Percentiles rank a stretch among this genome's conserved stretches.
Evolutionary conservation across 2,888 invertebrate species (phyloP).

Genomic region (Arge pagana): DNA sequence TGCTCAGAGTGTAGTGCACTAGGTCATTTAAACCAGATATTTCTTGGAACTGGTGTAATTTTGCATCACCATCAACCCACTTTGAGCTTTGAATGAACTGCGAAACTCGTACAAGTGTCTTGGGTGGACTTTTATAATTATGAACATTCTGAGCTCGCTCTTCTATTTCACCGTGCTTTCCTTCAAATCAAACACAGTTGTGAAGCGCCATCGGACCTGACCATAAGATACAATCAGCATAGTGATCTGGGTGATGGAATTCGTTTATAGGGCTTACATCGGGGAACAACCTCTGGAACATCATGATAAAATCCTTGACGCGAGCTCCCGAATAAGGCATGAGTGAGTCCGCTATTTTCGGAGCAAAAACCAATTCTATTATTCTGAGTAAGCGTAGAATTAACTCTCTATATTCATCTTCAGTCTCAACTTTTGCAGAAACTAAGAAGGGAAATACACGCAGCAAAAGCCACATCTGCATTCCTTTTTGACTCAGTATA

Average conservation of each 20-base stretch:
- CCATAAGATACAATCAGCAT: conserved; percentile 25
- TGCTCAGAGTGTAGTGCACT: background rate
- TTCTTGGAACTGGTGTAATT: conserved; percentile 4
- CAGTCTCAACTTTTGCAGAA: conserved; percentile 21
- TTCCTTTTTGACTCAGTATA: conserved; percentile 26
- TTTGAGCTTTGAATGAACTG: conserved; percentile 18
- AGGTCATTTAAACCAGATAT: background rate
- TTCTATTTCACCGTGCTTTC: conserved; percentile 30
- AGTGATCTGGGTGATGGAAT: conserved; percentile 28
- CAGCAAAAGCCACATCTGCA: conserved; percentile 28
- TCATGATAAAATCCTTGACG: background rate
- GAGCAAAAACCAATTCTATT: conserved; percentile 28
- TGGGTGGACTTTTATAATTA: conserved; percentile 31
- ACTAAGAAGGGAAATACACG: conserved; percentile 28
- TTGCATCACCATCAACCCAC: conserved; percentile 16
- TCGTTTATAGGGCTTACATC: conserved; percentile 17
- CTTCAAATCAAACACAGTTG: conserved; percentile 30
- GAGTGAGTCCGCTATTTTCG: conserved; percentile 19
- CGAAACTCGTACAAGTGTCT: conserved; percentile 8
- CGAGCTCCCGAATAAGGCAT: conserved; percentile 2
- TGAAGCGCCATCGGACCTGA: conserved; percentile 22
- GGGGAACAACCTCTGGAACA: conserved; percentile 2
- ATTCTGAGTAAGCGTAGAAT: conserved; percentile 22
- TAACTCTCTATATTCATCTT: conserved; percentile 21
- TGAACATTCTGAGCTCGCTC: conserved; percentile 26